These are phyloP conservation scores for Torymus texanus DNA, from an alignment of 2,888 invertebrate species.

Conservation along the genomic window DNA sequence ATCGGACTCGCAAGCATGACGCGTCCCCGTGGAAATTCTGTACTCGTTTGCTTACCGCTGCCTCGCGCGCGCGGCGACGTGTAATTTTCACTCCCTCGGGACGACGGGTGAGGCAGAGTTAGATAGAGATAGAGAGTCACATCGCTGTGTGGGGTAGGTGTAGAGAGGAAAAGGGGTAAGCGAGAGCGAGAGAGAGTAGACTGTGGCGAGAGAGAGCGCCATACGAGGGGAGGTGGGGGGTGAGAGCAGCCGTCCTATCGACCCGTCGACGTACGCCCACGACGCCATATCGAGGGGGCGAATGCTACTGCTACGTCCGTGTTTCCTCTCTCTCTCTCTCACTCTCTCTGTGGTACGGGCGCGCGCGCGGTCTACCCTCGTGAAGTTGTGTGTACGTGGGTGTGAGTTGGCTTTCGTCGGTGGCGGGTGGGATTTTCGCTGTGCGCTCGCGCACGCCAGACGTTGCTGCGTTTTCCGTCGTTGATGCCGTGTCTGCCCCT, in stretches of 20 bases:
- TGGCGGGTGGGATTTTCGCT: constrained; percentile 33
- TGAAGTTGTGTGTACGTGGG: neutral
- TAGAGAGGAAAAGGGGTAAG: constrained; percentile 4
- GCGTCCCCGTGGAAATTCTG: constrained; percentile 37
- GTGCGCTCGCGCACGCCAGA: constrained; percentile 4
- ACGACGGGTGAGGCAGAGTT: constrained; percentile 9
- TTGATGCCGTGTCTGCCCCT: constrained; percentile 25
- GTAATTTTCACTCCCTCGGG: constrained; percentile 58
- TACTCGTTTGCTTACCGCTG: constrained; percentile 38
- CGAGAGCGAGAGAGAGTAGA: neutral
- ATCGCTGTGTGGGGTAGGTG: neutral
- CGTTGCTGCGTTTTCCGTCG: constrained; percentile 5
- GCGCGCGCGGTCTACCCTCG: neutral
- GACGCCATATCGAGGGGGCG: constrained; percentile 50
- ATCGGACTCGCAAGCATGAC: neutral
- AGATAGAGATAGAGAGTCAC: constrained; percentile 19
- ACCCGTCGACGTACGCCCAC: constrained; percentile 66
- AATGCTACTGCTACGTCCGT: neutral
- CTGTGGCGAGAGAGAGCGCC: constrained; percentile 25
- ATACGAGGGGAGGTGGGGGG: constrained; percentile 43
- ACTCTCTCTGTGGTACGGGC: neutral
- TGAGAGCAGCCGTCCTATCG: constrained; percentile 65
- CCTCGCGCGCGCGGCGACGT: constrained; percentile 38
- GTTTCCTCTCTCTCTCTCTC: too few species aligned
- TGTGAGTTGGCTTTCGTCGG: constrained; percentile 41